Conservation (phyloP, 53 echinoderm and acorn worm genomes). For the Temnopleurus reevesii region DNA sequence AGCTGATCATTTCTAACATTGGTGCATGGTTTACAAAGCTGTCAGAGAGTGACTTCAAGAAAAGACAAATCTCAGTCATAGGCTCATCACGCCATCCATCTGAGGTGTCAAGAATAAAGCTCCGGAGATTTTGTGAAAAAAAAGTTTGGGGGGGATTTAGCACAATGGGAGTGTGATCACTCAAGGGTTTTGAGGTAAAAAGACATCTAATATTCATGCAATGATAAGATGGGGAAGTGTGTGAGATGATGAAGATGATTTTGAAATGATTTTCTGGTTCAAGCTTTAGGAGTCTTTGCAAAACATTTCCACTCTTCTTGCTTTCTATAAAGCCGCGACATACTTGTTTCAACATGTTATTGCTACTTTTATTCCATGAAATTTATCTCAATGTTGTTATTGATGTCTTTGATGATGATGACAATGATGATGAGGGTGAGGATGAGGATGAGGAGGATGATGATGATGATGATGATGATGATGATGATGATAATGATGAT, state of each 20-base stretch:
- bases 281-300: too few relatives aligned
- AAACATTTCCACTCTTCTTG: too few relatives aligned
- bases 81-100: constrained; percentile 5
- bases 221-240: neutral
- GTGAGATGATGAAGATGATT: neutral
- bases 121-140: neutral
- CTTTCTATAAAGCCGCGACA: neutral
- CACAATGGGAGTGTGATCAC: neutral
- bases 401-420: neutral
- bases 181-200: neutral
- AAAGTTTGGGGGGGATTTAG: neutral
- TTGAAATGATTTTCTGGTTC: neutral
- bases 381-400: too few relatives aligned
- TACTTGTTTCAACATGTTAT: too few relatives aligned
- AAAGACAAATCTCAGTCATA: neutral
- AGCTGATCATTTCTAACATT: neutral
- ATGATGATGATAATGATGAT: neutral
- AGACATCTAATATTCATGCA: neutral
- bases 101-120: constrained; percentile 2
- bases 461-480: neutral
- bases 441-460: neutral
- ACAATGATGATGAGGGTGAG: neutral
- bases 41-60: neutral
- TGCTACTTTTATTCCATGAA: too few relatives aligned
- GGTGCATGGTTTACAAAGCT: neutral